Percentiles rank a stretch among this genome's conserved stretches.
phyloP scores from a whole-genome alignment of 2,888 invertebrate genomes.

The Laothoe populi region DNA sequence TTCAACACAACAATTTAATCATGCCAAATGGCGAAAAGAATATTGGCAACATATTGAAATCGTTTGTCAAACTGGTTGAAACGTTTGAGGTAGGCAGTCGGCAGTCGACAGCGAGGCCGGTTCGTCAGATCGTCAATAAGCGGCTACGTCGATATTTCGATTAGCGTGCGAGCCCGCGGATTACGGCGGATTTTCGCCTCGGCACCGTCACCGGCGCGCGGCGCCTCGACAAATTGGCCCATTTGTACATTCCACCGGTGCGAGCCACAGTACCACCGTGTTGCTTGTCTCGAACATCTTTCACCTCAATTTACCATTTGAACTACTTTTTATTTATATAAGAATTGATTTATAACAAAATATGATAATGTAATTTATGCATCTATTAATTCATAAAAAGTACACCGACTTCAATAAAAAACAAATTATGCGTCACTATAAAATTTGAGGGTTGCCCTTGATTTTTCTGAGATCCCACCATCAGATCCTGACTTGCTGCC shows the following conservation, averaged over 20 bases:
- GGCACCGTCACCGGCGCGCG: conserved; percentile 57
- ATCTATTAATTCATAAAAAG: too few relatives aligned
- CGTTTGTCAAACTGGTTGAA: not conserved
- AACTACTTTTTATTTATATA: conserved; percentile 2
- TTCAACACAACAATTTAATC: too few relatives aligned
- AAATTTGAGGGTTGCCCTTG: too few relatives aligned
- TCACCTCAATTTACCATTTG: conserved; percentile 15
- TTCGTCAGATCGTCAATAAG: conserved; percentile 61
- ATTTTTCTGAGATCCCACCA: too few relatives aligned
- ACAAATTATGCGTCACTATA: too few relatives aligned
- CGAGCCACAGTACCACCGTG: conserved; percentile 37
- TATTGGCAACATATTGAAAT: not conserved
- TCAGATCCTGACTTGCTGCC: too few relatives aligned
- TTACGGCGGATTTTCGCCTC: conserved; percentile 82
- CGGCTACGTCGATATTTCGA: conserved; percentile 79
- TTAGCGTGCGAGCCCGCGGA: conserved; percentile 77
- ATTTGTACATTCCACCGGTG: conserved; percentile 67
- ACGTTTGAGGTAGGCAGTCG: not conserved
- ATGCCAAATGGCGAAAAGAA: too few relatives aligned
- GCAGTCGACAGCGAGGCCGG: conserved; percentile 24
- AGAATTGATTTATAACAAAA: not conserved
- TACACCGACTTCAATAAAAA: too few relatives aligned
- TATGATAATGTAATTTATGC: too few relatives aligned
- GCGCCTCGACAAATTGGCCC: conserved; percentile 73
- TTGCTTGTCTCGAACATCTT: conserved; percentile 15